Base-by-base conservation (phyloP, 2,888 invertebrate genomes). In the Drosophila hawaiiensis region DNA sequence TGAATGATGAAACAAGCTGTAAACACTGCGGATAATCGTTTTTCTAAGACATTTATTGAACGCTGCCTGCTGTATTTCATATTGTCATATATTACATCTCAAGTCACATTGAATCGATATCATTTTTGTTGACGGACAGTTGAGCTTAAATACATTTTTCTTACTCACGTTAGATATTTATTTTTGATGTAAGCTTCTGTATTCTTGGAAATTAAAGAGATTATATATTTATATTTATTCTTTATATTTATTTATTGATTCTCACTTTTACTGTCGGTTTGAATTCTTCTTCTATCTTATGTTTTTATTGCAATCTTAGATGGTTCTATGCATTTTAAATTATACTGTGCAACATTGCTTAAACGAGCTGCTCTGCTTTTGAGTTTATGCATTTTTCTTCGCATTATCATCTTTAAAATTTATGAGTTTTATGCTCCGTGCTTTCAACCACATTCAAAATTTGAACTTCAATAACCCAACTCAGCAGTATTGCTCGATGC, bases 1-100 rank as follows among this genome's bases (percentile, higher is more conserved):
- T 37, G 43, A 52, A 62, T 52, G 60, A 60, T 63, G 29, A 52
- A 54, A 41, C 39, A 43, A 63, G 52, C 33, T 65, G 33, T 29
- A 76, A 70, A 70, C 65, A n/a, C 14, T 12, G 4, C 1, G 5
- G 7, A 41, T 41, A 70, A 49, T 33, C 37, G 10, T 59, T 59
- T 25, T 28, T 29, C 7, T 29, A 39, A 50, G 28, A 35, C 35
- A 49, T 35, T 35, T 35, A 25, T 25, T 5, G 9, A 0, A 28
- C n/a, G 14, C 2, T 10, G 3, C 33, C n/a, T 4, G 37, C 29
- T 31, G 10, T 22, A 25, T 31, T 43, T 12, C 10, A 43, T 12
- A 58, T 29, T n/a, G 31, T 52, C 22, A 28, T 43, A 22, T 31
- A 31, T 22, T 25, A 2, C 14, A 31, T 22, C 9, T 31, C 10